Base-by-base conservation (phyloP, 2,797 vertebrate species). In the Enteromius viviparus region DNA sequence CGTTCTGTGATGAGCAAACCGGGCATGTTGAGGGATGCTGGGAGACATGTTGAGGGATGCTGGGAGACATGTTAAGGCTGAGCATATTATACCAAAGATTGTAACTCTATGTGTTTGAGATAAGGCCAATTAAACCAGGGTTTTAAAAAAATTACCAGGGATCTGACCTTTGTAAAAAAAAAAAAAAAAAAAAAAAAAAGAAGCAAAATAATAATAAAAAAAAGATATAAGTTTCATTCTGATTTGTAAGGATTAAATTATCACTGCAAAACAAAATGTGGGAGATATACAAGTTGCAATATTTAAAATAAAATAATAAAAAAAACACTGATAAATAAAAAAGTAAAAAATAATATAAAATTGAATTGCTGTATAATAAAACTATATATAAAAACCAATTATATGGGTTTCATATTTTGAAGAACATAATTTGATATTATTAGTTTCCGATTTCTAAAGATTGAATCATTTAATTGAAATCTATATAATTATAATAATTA, bases 1-100 rank as follows among this genome's bases (percentile, higher is more conserved):
- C 42, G 78, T 72, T 65, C 15, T 45, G 34, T 17, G 70, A 60
- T 65, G 45, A 82, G n/a, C n/a, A 26, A 66, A 81, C n/a, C 0
- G 12, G 34, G 34, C 53, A 37, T n/a, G 34, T 65, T 72, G 6
- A 66, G 21, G 8, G 62, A 66, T 79, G 29, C 64, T 34, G 65
- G 62, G 14, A 69, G n/a, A 42, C 10, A 29, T 3, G 11, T 49
- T 71, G 26, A 71, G 37, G 21, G 62, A 66, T 79, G 29, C 64
- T 34, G 65, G 62, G 14, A 69, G n/a, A 42, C 10, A 29, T 3
- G 11, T 49, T 71, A 45, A 71, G 37, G 21, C 19, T 12, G 17
- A 64, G 8, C 1, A 68, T 19, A 40, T 19, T 40, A 1, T 10
- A 40, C 19, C 29, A 9, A 64, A 32, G 62, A 15, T 64, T 64